A percentile compares a stretch with the other conserved stretches of the same genome.
These are phyloP conservation scores for Rhagonycha fulva DNA, from an alignment of 2,888 invertebrate genomes.

Conservation along the genomic window DNA sequence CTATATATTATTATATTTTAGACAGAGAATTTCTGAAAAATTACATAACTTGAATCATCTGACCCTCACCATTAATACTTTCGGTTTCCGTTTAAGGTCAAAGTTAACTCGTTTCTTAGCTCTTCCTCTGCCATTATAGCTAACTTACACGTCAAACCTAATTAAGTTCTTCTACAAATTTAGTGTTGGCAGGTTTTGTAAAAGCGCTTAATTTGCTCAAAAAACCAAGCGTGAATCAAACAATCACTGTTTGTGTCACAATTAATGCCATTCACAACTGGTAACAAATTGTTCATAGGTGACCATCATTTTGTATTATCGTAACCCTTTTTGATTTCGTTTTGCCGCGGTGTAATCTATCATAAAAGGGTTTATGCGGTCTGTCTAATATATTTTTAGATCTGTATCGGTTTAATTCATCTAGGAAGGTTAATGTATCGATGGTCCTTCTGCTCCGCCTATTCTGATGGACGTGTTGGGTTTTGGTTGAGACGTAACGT, in stretches of 20 bases:
- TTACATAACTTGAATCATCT: not conserved
- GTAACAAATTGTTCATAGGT: not conserved
- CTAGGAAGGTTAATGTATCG: slow-evolving; percentile 39
- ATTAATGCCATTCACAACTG: not conserved
- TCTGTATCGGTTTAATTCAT: slow-evolving; percentile 44
- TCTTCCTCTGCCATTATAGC: not conserved
- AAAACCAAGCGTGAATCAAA: not conserved
- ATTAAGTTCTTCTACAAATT: not conserved
- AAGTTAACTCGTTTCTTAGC: not conserved
- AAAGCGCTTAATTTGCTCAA: not conserved
- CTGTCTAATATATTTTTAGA: slow-evolving; percentile 39
- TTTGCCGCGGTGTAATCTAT: slow-evolving; percentile 15
- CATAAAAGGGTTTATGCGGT: slow-evolving; percentile 17
- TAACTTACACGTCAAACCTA: not conserved
- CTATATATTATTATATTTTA: not conserved
- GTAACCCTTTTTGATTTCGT: not conserved
- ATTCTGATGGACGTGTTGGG: slow-evolving; percentile 24
- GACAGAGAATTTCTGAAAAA: not conserved
- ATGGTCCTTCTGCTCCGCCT: slow-evolving; percentile 36
- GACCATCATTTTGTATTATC: not conserved
- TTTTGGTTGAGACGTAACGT: slow-evolving; percentile 4
- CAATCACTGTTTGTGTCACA: not conserved
- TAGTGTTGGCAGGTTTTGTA: not conserved
- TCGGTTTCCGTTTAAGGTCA: not conserved
- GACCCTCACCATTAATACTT: not conserved